Evolutionary conservation across 2,888 invertebrate species (phyloP).

Genomic region (Selenia dentaria): DNA sequence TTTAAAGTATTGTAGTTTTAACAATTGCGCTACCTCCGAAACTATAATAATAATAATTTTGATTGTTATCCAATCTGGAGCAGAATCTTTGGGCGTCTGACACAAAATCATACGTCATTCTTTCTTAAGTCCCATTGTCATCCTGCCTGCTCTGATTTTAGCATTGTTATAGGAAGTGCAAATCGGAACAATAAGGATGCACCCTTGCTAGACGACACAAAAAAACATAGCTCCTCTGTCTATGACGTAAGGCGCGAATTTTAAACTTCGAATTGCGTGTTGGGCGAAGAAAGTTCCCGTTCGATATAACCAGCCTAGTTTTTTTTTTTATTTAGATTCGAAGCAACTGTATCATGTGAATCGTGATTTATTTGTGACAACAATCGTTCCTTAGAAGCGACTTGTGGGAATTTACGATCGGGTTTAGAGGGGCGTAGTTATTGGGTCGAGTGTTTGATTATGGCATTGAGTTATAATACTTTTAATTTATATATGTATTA

Average conservation of each 20-base stretch:
- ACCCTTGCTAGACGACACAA: slow-evolving; percentile 35
- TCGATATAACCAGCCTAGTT: slow-evolving; percentile 59
- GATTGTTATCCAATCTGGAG: slow-evolving; percentile 75
- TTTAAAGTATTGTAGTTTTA: slow-evolving; percentile 61
- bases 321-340: slow-evolving; percentile 56
- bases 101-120: slow-evolving; percentile 21
- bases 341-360: slow-evolving; percentile 48
- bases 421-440: slow-evolving; percentile 63
- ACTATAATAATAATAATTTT: slow-evolving; percentile 65
- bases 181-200: slow-evolving; percentile 56
- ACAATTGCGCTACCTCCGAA: slow-evolving; percentile 56
- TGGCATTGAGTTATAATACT: slow-evolving; percentile 45
- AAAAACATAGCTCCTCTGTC: slow-evolving; percentile 9
- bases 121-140: slow-evolving; percentile 45
- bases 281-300: slow-evolving; percentile 35
- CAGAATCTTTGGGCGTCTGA: slow-evolving; percentile 35
- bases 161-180: slow-evolving; percentile 73
- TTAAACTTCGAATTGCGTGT: slow-evolving; percentile 19
- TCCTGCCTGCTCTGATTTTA: slow-evolving; percentile 29
- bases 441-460: slow-evolving; percentile 50
- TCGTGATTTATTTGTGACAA: slow-evolving; percentile 80
- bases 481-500: slow-evolving; percentile 44
- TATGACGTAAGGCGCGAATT: slow-evolving; percentile 6
- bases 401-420: slow-evolving; percentile 80
- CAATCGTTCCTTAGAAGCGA: slow-evolving; percentile 59